Conservation (phyloP, 1,140 invertebrate species). For the Anastatus disparis region DNA sequence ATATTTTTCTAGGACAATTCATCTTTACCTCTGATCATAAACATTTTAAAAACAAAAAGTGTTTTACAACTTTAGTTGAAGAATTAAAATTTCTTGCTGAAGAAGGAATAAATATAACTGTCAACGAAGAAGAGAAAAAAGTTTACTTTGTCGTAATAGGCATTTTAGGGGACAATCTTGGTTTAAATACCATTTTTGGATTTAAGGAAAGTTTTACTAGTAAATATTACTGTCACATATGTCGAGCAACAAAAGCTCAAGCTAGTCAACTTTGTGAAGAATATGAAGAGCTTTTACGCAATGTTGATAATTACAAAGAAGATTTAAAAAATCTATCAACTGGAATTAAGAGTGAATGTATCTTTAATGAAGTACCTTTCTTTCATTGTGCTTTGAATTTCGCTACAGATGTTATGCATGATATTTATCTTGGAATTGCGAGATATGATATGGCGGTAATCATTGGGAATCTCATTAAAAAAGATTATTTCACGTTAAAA, state of each 20-base stretch:
- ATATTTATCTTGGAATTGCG: slow-evolving; percentile 39
- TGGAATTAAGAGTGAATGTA: slow-evolving; percentile 40
- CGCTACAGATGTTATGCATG: slow-evolving; percentile 42
- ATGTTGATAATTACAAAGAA: slow-evolving; percentile 38
- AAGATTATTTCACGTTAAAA: too few species aligned
- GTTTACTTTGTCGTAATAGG: slow-evolving; percentile 44
- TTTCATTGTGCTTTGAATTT: slow-evolving; percentile 37
- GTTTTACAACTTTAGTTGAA: slow-evolving; percentile 32
- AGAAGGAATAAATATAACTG: too few species aligned
- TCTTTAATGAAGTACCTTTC: slow-evolving; percentile 43
- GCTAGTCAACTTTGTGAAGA: slow-evolving; percentile 28
- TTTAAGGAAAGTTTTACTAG: slow-evolving; percentile 33
- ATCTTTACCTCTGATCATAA: slow-evolving; percentile 32
- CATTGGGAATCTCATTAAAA: slow-evolving; percentile 25
- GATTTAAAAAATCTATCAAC: slow-evolving; percentile 20
- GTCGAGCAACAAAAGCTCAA: slow-evolving; percentile 38
- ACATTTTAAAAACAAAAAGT: too few species aligned
- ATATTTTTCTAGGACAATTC: slow-evolving; percentile 42
- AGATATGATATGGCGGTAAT: slow-evolving; percentile 42
- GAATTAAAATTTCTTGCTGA: slow-evolving; percentile 36
- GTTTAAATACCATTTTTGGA: too few species aligned
- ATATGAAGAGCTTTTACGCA: slow-evolving; percentile 30
- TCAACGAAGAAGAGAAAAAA: slow-evolving; percentile 18
- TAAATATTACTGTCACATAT: slow-evolving; percentile 43
- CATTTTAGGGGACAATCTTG: slow-evolving; percentile 41